A percentile compares a stretch with the other conserved stretches of the same genome.
Conservation (phyloP, 2,797 vertebrate species). For the Gallinago solitaria region DNA sequence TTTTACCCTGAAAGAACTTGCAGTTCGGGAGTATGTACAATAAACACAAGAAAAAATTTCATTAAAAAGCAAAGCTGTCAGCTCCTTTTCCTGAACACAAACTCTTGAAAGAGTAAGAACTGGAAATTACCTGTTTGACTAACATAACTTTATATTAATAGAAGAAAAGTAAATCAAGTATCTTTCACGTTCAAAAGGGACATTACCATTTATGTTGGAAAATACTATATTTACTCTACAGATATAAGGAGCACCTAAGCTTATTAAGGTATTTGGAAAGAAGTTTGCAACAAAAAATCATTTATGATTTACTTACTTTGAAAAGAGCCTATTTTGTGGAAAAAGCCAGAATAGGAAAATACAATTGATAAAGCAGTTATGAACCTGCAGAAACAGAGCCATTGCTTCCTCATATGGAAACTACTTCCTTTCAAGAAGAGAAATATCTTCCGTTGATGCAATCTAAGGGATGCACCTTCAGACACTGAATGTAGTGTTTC, state of each 20-base stretch:
- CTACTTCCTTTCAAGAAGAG: not conserved
- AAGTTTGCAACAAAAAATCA: not conserved
- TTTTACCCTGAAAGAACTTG: conserved; percentile 87
- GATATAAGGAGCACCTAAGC: not conserved
- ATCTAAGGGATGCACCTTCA: not conserved
- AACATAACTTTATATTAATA: not conserved
- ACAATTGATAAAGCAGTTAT: not conserved
- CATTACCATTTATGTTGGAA: not conserved
- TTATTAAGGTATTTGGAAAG: not conserved
- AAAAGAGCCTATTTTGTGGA: not conserved
- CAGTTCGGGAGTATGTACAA: conserved; percentile 83
- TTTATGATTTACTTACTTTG: not conserved
- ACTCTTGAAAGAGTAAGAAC: not conserved
- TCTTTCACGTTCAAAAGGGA: not conserved
- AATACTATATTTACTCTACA: not conserved
- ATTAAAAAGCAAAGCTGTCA: not conserved
- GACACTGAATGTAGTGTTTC: not conserved
- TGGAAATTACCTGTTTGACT: not conserved
- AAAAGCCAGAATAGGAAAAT: not conserved
- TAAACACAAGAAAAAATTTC: not conserved
- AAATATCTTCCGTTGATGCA: not conserved
- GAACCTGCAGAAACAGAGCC: not conserved
- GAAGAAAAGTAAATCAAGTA: not conserved
- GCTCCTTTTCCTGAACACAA: not conserved
- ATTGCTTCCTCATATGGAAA: not conserved